Conservation (phyloP, 2,113 vertebrate genomes). For the Sylvilagus bachmani region DNA sequence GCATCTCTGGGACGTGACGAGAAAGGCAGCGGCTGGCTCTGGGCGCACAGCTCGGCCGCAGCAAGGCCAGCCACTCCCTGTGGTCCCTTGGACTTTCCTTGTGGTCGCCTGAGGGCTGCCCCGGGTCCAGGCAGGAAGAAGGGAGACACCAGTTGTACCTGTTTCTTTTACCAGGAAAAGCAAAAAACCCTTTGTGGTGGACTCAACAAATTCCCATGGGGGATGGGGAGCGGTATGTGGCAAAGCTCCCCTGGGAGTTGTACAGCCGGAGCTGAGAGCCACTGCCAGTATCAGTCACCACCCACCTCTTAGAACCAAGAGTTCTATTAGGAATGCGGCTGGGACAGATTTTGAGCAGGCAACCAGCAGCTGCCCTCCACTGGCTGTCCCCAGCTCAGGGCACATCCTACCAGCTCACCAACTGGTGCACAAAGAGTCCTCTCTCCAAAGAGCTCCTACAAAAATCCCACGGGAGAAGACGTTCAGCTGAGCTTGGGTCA, state of each 20-base stretch:
- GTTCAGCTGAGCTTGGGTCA: not conserved
- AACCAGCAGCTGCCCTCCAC: not conserved
- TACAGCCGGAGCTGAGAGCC: not conserved
- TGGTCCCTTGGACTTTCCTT: not conserved
- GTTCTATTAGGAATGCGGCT: not conserved
- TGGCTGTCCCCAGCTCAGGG: not conserved
- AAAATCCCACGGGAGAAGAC: slow-evolving; percentile 22
- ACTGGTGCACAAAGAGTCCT: not conserved
- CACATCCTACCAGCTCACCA: not conserved
- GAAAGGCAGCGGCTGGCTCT: not conserved
- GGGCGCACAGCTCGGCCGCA: not conserved
- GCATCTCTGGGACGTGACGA: not conserved
- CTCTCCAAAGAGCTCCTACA: not conserved
- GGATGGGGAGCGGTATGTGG: not conserved
- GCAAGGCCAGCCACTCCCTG: not conserved
- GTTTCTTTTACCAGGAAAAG: slow-evolving; percentile 24
- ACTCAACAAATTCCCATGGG: not conserved
- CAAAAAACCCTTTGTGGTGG: not conserved
- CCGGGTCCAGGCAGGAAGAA: not conserved
- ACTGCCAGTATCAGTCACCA: not conserved
- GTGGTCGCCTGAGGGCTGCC: not conserved
- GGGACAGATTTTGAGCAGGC: not conserved
- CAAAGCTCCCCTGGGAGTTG: not conserved
- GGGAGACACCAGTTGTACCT: not conserved
- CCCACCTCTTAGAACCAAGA: not conserved